Percentiles rank a stretch among this genome's conserved stretches.
Conservation (phyloP, 2,113 vertebrate genomes). For the Dendropsophus ebraccatus region DNA sequence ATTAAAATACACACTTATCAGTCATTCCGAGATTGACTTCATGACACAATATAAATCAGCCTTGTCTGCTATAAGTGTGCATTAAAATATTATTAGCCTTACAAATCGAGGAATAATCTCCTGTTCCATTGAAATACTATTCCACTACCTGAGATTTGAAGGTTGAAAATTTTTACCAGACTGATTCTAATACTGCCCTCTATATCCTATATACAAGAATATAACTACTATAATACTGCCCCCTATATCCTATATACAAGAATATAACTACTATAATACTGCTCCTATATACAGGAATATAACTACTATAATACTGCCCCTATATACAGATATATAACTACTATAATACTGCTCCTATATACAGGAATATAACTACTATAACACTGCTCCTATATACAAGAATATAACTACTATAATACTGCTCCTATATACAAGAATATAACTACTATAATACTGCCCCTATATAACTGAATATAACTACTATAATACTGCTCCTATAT, state of each 20-base stretch:
- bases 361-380: slow-evolving; percentile 1
- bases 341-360: background rate
- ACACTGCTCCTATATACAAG: background rate
- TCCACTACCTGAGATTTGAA: background rate
- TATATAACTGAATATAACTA: too few species aligned
- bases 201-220: background rate
- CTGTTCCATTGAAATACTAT: background rate
- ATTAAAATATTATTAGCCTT: slow-evolving; percentile 28
- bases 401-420: background rate
- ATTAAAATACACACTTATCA: slow-evolving; percentile 12
- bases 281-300: background rate
- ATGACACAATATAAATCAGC: slow-evolving; percentile 16
- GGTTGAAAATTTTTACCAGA: background rate
- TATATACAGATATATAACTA: background rate
- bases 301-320: background rate
- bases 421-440: background rate
- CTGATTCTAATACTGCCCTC: background rate
- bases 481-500: too few species aligned
- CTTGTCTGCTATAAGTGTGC: background rate
- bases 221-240: background rate
- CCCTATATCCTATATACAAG: background rate
- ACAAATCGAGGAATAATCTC: background rate
- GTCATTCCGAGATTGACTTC: background rate
- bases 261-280: background rate
- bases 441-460: background rate